A percentile compares a stretch with the other conserved stretches of the same genome.
Conservation (phyloP, 2,797 vertebrate species). For the Acanthurus lineatus region DNA sequence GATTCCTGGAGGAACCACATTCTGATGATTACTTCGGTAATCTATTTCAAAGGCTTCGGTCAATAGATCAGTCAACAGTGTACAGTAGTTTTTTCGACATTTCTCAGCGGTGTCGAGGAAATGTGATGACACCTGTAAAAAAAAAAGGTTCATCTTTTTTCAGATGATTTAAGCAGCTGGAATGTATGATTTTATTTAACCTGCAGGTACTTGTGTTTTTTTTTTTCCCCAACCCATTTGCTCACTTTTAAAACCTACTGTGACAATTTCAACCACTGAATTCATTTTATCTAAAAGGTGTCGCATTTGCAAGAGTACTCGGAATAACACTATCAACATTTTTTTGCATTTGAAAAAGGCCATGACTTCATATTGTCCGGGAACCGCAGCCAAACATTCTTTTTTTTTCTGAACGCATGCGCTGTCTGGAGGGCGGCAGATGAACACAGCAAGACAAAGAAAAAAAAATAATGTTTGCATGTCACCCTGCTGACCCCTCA, state of each 20-base stretch:
- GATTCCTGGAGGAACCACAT: constrained; percentile 78
- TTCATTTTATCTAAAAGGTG: constrained; percentile 11
- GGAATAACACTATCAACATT: constrained; percentile 16
- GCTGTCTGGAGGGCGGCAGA: constrained; percentile 30
- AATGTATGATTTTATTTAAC: not conserved
- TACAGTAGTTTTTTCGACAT: constrained; percentile 34
- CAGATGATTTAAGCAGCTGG: not conserved
- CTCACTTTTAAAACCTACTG: constrained; percentile 1
- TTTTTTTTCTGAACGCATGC: constrained; percentile 15
- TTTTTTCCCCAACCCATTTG: not conserved
- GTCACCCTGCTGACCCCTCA: constrained; percentile 18
- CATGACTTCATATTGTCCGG: not conserved
- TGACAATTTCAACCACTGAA: constrained; percentile 1
- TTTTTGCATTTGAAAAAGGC: not conserved
- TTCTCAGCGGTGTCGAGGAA: constrained; percentile 34
- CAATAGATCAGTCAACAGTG: constrained; percentile 45
- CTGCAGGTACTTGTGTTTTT: not conserved
- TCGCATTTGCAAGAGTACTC: not conserved
- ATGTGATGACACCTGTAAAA: constrained; percentile 1
- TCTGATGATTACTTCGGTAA: constrained; percentile 79
- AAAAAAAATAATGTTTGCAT: constrained; percentile 33
- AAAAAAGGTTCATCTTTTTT: constrained; percentile 2
- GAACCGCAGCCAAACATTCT: not conserved
- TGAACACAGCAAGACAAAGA: constrained; percentile 20
- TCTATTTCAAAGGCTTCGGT: constrained; percentile 71